Evolutionary conservation across 2,113 vertebrate genomes (phyloP), one percentile per base, ranked within the genome.

Genomic region (Rhegmatorhina hoffmannsi): DNA sequence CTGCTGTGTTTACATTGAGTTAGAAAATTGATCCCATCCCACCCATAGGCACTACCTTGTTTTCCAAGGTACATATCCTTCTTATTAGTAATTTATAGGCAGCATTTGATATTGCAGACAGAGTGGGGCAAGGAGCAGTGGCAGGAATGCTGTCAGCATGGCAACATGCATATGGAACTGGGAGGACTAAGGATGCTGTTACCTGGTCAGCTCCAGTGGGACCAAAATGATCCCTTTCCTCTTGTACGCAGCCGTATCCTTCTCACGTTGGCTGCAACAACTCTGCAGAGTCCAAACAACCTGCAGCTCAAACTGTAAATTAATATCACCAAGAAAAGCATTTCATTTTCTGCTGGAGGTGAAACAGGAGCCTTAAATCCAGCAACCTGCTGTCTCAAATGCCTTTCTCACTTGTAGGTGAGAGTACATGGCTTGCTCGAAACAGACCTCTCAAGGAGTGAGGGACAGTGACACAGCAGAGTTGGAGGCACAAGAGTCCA

Each of bases 1-100:
- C 88, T 72, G 76, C 16, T 0, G 2, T 88, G 72, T 77, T 75
- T 90, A 83, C 89, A 60, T 38, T 74, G 89, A 55, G 89, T 68
- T 81, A 87, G 80, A 40, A 79, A 47, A 87, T 86, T 56, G 20
- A 86, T 88, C 77, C 84, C 68, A 58, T 73, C 85, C 94, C 83
- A 53, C 64, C 90, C 79, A 46, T 50, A 24, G 88, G 90, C 75
- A 17, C 59, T 34, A 17, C 72, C 56, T 58, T 64, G 16, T 55
- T 89, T 90, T 87, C 86, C 76, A 67, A 44, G 72, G 76, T 66
- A 55, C 52, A 20, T 7, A 43, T 56, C 64, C 83, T 82, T 66
- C 7, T 18, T 79, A 44, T 93, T 68, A 84, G 88, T 79, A 68
- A 84, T 86, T 95, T 77, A 50, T 87, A 67, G 77, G 40, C 60